These are phyloP conservation scores for Bicyclus anynana DNA, from an alignment of 1,140 invertebrate species.

Conservation along the genomic window DNA sequence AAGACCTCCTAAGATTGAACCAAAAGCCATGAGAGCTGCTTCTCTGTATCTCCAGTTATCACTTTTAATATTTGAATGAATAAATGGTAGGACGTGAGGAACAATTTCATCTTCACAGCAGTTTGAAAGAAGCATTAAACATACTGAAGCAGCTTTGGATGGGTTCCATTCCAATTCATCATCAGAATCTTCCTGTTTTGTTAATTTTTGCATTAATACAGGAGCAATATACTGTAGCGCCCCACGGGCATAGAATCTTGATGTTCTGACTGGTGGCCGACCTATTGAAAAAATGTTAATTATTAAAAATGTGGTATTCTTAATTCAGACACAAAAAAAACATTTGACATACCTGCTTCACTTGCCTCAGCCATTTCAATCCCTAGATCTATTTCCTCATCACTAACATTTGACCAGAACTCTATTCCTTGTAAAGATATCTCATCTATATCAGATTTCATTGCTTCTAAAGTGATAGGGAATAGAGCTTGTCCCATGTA, in stretches of 20 bases:
- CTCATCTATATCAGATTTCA: slow-evolving; percentile 98
- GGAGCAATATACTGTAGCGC: slow-evolving; percentile 97
- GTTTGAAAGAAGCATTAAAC: slow-evolving; percentile 97
- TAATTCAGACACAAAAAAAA: not conserved
- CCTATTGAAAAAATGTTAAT: slow-evolving; percentile 71
- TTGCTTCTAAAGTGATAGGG: slow-evolving; percentile 98
- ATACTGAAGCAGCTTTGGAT: slow-evolving; percentile 99
- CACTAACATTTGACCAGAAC: slow-evolving; percentile 99
- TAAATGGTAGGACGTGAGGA: slow-evolving; percentile 97
- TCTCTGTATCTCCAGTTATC: slow-evolving; percentile 97
- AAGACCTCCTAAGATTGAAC: slow-evolving; percentile 96
- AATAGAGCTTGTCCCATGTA: slow-evolving; percentile 99
- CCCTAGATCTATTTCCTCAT: slow-evolving; percentile 98
- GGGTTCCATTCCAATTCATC: slow-evolving; percentile 99
- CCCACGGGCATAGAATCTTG: slow-evolving; percentile 96
- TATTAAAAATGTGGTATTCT: not conserved
- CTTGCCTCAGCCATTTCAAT: slow-evolving; percentile 96
- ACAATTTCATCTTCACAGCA: slow-evolving; percentile 99
- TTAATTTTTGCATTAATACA: slow-evolving; percentile 94
- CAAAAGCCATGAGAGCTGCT: slow-evolving; percentile 99
- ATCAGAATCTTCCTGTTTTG: slow-evolving; percentile 95
- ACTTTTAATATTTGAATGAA: slow-evolving; percentile 95
- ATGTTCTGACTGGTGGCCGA: slow-evolving; percentile 92
- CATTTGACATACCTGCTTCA: slow-evolving; percentile 80
- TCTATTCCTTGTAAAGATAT: slow-evolving; percentile 99